phyloP scores from a whole-genome alignment of 2,113 vertebrate genomes.

The Nothoprocta pentlandii region DNA sequence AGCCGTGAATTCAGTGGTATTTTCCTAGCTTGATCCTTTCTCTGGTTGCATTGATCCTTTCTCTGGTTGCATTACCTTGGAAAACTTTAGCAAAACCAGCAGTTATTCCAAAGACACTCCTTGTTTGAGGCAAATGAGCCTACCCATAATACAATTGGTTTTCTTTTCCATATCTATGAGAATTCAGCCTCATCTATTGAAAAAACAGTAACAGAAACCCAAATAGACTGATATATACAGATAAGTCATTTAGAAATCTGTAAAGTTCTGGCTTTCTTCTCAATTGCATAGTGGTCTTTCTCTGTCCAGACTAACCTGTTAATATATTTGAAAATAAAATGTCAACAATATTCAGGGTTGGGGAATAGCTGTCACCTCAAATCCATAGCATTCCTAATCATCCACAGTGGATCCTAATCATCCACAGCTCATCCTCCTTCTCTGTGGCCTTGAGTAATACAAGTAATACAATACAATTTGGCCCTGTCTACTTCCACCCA shows the following conservation, averaged over 20 bases:
- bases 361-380: background rate
- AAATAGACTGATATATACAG: background rate
- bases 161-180: background rate
- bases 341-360: background rate
- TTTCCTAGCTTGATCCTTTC: background rate
- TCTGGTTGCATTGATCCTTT: background rate
- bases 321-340: background rate
- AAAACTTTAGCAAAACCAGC: background rate
- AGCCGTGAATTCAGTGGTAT: background rate
- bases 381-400: background rate
- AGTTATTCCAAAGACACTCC: background rate
- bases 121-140: background rate
- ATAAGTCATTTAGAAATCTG: background rate
- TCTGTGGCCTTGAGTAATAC: background rate
- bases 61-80: background rate
- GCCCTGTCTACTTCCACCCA: background rate
- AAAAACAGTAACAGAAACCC: background rate
- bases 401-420: background rate
- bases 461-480: too few relatives aligned
- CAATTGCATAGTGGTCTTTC: background rate
- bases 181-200: background rate
- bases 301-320: background rate
- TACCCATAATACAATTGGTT: rapidly evolving
- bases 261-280: background rate
- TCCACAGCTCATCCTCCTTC: background rate